Conservation (phyloP, 2,113 vertebrate species). For the Actenoides lindsayi region DNA sequence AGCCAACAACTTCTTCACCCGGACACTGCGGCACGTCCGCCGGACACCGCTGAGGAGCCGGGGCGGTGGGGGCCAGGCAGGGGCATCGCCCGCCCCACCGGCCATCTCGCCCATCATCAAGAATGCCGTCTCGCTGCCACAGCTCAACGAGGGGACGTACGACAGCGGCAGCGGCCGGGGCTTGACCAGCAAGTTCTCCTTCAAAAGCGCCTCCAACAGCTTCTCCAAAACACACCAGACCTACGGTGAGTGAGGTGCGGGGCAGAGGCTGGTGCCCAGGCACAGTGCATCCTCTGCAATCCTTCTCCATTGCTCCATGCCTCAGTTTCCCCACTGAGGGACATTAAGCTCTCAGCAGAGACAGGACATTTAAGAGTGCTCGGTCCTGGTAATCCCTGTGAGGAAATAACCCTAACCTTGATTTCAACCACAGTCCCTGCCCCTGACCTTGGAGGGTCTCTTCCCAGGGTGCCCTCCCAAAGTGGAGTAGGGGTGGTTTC, state of each 20-base stretch:
- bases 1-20: constrained; percentile 82
- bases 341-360: not conserved
- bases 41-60: constrained; percentile 70
- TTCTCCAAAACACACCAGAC: constrained; percentile 78
- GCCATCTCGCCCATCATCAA: constrained; percentile 94
- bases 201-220: constrained; percentile 79
- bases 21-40: constrained; percentile 85
- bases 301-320: not conserved
- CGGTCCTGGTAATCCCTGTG: not conserved
- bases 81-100: constrained; percentile 79
- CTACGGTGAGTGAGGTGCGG: constrained; percentile 78
- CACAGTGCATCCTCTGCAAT: not conserved
- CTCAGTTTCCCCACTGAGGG: not conserved
- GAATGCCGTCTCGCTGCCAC: constrained; percentile 91
- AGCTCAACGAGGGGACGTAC: constrained; percentile 80
- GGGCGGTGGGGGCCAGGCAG: constrained; percentile 59
- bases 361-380: not conserved
- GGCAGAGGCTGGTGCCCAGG: not conserved
- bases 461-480: not conserved
- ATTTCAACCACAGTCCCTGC: not conserved
- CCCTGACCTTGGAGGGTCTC: not conserved
- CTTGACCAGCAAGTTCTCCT: constrained; percentile 74
- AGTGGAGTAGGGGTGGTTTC: not conserved
- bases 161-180: not conserved
- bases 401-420: not conserved